These are phyloP conservation scores for Alexandromys fortis DNA, from an alignment of 2,113 vertebrate species.

Conservation along the genomic window DNA sequence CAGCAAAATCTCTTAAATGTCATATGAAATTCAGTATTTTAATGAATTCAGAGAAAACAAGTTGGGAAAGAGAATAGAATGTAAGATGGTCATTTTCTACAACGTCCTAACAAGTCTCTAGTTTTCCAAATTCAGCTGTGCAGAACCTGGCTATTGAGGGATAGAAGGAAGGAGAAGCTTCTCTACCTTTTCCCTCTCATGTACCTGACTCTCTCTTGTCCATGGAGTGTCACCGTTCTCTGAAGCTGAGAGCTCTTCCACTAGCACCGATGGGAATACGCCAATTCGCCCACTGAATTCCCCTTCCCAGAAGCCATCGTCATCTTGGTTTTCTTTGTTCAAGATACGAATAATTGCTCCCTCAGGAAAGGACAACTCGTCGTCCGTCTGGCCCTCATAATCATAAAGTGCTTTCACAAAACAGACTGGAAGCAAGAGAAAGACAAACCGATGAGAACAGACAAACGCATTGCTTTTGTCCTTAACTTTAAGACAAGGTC, in stretches of 20 bases:
- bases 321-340: constrained; percentile 97
- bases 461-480: not conserved
- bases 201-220: constrained; percentile 88
- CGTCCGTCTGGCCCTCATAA: constrained; percentile 97
- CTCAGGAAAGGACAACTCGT: constrained; percentile 96
- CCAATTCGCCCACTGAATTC: constrained; percentile 94
- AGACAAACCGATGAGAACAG: constrained; percentile 32
- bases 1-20: not conserved
- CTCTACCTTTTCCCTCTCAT: not conserved
- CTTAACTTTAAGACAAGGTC: not conserved
- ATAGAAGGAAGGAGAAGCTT: not conserved
- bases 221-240: constrained; percentile 92
- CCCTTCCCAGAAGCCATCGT: constrained; percentile 99
- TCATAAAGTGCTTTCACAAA: constrained; percentile 99
- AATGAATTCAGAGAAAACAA: not conserved
- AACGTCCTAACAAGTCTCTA: not conserved
- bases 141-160: not conserved
- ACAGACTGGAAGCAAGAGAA: constrained; percentile 86
- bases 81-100: not conserved
- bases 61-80: not conserved
- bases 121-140: not conserved
- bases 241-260: constrained; percentile 92
- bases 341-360: constrained; percentile 97
- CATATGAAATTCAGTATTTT: not conserved
- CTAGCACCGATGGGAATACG: constrained; percentile 96